Base-by-base conservation (phyloP, 1,140 invertebrate species). In the Panagrolaimus sp. region DNA sequence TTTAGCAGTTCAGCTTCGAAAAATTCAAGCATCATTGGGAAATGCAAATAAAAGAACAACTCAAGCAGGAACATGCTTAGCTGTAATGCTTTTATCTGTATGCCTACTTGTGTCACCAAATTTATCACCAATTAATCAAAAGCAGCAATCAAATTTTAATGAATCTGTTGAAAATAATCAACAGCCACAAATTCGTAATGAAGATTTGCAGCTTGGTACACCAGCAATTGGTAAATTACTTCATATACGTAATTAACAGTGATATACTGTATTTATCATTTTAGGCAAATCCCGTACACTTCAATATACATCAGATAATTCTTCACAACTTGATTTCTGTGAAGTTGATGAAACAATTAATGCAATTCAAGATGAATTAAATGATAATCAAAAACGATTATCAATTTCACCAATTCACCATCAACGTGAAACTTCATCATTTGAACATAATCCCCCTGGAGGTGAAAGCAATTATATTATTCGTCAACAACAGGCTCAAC, bases 81-180 rank as follows among this genome's bases (percentile, higher is more conserved):
- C 79, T 16, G 79, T 81, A 1, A 65, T 81, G 25, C 64, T 81
- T 25, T 74, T 81, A 5, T 81, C 79, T 42, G 77, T 79, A 1
- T 82, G 79, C 62, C 64, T 81, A 16, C 74, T 81, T n/a, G 79
- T 81, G 7, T 65, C 74, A 11, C 79, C 79, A n/a, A 82, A 81
- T 63, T 48, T 79, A 25, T 67, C 71, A 31, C 73, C 73, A 27
- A 51, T 75, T 16, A 44, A 20, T 42, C 43, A 66, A 20, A 38
- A 38, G 31, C 31, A 38, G 31, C 42, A 48, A 9, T 16, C 31
- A 16, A 63, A 57, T 27, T 57, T n/a, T 20, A 57, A 57, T 57
- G 51, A 57, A 2, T 57, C 51, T 11, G 27, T 57, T 11, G 27
- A 57, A 20, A 20, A 16, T 4, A 20, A 48, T n/a, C 47, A 48